A percentile compares a stretch with the other conserved stretches of the same genome.
phyloP scores from a whole-genome alignment of 2,888 invertebrate species.

The Leptura quadrifasciata region DNA sequence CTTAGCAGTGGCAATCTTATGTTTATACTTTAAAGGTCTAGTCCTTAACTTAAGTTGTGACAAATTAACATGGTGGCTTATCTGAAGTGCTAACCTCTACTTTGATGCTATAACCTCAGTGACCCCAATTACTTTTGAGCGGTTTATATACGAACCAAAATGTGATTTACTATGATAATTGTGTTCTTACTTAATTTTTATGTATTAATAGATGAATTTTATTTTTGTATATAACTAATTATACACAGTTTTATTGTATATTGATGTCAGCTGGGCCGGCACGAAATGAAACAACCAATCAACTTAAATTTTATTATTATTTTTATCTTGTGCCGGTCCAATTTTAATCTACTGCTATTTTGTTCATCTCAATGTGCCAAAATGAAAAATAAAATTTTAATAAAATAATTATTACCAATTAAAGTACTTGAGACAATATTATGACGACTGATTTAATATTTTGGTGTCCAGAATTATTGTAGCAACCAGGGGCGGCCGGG shows the following conservation, averaged over 20 bases:
- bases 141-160: slow-evolving; percentile 40
- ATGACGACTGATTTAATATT: slow-evolving; percentile 31
- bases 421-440: slow-evolving; percentile 40
- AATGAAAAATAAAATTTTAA: not conserved
- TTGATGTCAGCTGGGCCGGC: not conserved
- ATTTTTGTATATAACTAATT: slow-evolving; percentile 50
- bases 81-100: too few species aligned
- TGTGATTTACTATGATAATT: slow-evolving; percentile 49
- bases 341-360: slow-evolving; percentile 5
- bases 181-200: slow-evolving; percentile 45
- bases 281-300: not conserved
- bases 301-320: not conserved
- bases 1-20: too few species aligned
- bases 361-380: slow-evolving; percentile 40
- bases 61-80: too few species aligned
- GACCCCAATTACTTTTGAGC: slow-evolving; percentile 8
- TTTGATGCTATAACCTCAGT: not conserved
- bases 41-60: too few species aligned
- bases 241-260: slow-evolving; percentile 36
- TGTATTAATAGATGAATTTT: slow-evolving; percentile 51
- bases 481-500: not conserved
- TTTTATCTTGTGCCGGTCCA: not conserved
- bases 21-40: too few species aligned
- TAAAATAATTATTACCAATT: slow-evolving; percentile 15
- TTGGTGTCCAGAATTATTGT: slow-evolving; percentile 1